phyloP scores from a whole-genome alignment of 1,140 invertebrate genomes.

The Pseudomyrmex cubaensis region DNA sequence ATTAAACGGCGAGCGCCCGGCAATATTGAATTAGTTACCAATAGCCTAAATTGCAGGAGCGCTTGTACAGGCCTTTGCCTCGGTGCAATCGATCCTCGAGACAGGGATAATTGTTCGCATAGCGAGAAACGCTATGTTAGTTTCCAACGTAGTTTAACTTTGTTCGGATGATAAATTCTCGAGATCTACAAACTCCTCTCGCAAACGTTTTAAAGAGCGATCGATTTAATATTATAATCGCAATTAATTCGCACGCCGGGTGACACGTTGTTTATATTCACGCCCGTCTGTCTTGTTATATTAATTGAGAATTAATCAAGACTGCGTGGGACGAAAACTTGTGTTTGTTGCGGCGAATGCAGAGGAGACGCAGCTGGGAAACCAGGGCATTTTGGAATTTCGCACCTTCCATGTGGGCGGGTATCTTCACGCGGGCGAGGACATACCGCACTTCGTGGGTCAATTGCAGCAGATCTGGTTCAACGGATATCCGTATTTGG shows the following conservation, averaged over 20 bases:
- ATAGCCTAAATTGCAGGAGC: slow-evolving; percentile 76
- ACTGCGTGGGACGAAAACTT: background rate
- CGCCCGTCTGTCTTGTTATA: background rate
- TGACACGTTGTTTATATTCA: background rate
- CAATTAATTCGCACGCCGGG: background rate
- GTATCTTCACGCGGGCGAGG: slow-evolving; percentile 90
- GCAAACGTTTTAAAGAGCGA: too few relatives aligned
- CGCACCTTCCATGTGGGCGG: slow-evolving; percentile 92
- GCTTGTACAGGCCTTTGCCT: slow-evolving; percentile 59
- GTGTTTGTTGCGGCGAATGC: slow-evolving; percentile 59
- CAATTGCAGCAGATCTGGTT: slow-evolving; percentile 97
- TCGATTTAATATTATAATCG: background rate
- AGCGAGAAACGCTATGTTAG: slow-evolving; percentile 41
- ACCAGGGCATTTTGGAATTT: slow-evolving; percentile 91
- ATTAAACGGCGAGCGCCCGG: slow-evolving; percentile 77
- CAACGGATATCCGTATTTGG: slow-evolving; percentile 90
- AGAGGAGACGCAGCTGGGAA: slow-evolving; percentile 92
- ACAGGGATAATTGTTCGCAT: slow-evolving; percentile 63
- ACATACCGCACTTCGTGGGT: slow-evolving; percentile 94
- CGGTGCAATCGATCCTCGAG: slow-evolving; percentile 61
- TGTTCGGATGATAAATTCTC: background rate
- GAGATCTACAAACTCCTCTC: background rate
- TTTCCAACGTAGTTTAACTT: background rate
- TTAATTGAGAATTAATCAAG: background rate
- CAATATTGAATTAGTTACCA: slow-evolving; percentile 79